Evolutionary conservation across 2,888 invertebrate species (phyloP).

Genomic region (Oscheius onirici): DNA sequence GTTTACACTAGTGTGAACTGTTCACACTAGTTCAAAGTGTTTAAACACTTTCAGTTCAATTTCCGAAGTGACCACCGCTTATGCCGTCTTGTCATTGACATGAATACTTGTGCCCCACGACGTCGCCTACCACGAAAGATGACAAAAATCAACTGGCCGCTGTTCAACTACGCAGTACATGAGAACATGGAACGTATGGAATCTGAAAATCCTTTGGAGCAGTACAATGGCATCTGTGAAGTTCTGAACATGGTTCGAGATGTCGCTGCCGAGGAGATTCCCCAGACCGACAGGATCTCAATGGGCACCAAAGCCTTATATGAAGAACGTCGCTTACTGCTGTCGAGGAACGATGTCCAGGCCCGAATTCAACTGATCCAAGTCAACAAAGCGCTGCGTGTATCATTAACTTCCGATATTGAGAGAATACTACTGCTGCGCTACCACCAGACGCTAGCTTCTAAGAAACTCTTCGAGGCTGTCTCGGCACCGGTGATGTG

Average conservation of each 20-base stretch:
- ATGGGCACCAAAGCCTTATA: neutral
- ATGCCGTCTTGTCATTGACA: neutral
- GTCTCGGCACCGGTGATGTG: neutral
- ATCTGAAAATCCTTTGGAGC: neutral
- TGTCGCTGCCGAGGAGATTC: neutral
- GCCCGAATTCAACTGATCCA: neutral
- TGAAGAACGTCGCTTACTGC: neutral
- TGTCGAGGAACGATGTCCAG: too few species aligned
- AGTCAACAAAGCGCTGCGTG: neutral
- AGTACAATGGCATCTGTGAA: neutral
- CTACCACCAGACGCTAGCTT: neutral
- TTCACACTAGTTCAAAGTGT: too few species aligned
- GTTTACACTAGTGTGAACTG: too few species aligned
- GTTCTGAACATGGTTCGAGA: neutral
- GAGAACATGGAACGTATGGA: neutral
- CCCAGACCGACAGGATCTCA: neutral
- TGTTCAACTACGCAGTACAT: neutral
- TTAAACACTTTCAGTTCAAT: neutral
- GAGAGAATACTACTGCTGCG: neutral
- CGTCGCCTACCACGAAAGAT: neutral
- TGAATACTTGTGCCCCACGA: neutral
- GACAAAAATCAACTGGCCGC: neutral
- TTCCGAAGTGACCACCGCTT: conserved; percentile 16
- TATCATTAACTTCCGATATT: neutral
- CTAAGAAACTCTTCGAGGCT: conserved; percentile 4